Conservation (phyloP, 2,888 invertebrate genomes). For the Metopia argyrocephala region DNA sequence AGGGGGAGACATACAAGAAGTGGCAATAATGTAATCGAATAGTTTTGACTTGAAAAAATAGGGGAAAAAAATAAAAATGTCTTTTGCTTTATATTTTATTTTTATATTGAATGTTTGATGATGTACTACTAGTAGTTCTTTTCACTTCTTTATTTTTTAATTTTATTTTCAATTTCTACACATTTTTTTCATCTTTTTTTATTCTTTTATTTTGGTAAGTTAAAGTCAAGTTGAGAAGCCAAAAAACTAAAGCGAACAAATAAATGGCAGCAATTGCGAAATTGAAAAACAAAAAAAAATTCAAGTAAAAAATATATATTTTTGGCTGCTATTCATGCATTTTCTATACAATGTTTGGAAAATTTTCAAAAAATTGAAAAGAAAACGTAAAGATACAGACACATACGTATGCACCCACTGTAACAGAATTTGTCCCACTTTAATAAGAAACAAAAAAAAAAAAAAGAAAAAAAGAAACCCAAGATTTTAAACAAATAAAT, state of each 20-base stretch:
- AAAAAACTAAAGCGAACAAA: constrained; percentile 35
- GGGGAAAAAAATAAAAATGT: background rate
- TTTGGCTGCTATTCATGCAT: constrained; percentile 30
- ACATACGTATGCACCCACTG: background rate
- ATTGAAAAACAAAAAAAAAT: constrained; percentile 22
- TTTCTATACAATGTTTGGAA: background rate
- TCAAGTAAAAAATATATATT: background rate
- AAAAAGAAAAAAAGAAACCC: too few species aligned
- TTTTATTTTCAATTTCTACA: background rate
- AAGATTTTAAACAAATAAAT: constrained; percentile 51
- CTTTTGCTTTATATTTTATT: background rate
- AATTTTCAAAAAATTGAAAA: background rate
- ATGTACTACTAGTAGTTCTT: background rate
- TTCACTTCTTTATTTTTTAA: background rate
- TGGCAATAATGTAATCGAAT: background rate
- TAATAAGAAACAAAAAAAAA: constrained; percentile 53
- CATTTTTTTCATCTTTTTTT: constrained; percentile 5
- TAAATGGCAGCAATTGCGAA: background rate
- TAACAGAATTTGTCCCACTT: constrained; percentile 45
- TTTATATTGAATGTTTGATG: constrained; percentile 28
- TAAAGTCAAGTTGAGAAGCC: constrained; percentile 55
- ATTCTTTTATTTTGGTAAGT: constrained; percentile 28
- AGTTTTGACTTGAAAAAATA: background rate
- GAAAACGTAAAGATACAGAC: background rate
- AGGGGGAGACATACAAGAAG: background rate